A percentile compares a stretch with the other conserved stretches of the same genome.
Conservation (phyloP, 1,140 invertebrate genomes). For the Cydia splendana region DNA sequence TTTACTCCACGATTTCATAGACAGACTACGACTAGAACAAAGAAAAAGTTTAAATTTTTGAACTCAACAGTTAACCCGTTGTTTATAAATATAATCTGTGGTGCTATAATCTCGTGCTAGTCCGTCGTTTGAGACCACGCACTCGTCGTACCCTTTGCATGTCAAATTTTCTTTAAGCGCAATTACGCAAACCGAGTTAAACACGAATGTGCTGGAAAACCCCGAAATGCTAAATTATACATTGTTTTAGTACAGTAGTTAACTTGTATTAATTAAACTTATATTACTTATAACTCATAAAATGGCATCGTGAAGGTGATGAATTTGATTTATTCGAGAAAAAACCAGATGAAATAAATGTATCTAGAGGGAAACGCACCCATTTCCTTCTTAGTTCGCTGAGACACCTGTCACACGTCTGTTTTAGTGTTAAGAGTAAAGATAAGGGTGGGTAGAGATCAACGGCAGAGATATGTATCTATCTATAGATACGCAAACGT, state of each 20-base stretch:
- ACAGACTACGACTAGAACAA: no score
- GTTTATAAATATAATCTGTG: neutral
- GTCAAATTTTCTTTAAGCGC: conserved; percentile 4
- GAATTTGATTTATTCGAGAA: no score
- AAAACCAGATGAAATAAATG: no score
- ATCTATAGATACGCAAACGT: neutral
- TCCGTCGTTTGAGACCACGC: neutral
- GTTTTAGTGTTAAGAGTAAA: neutral
- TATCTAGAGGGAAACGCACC: no score
- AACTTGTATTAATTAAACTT: neutral
- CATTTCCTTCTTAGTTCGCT: no score
- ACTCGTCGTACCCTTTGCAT: neutral
- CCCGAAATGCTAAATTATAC: conserved; percentile 8
- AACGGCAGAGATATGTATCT: neutral
- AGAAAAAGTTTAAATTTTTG: no score
- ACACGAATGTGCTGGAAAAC: conserved; percentile 8
- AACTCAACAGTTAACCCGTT: neutral
- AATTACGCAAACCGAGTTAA: conserved; percentile 6
- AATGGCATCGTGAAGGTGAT: no score
- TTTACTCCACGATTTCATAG: neutral
- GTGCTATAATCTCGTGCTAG: neutral
- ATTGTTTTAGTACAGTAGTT: neutral
- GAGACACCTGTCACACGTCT: no score
- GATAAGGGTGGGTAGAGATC: neutral
- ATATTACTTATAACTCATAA: no score